A percentile compares a stretch with the other conserved stretches of the same genome.
Evolutionary conservation across 30 jellyfish, hydroid and myxozoan genomes (phyloP).

Genomic region (Mastigias papua): DNA sequence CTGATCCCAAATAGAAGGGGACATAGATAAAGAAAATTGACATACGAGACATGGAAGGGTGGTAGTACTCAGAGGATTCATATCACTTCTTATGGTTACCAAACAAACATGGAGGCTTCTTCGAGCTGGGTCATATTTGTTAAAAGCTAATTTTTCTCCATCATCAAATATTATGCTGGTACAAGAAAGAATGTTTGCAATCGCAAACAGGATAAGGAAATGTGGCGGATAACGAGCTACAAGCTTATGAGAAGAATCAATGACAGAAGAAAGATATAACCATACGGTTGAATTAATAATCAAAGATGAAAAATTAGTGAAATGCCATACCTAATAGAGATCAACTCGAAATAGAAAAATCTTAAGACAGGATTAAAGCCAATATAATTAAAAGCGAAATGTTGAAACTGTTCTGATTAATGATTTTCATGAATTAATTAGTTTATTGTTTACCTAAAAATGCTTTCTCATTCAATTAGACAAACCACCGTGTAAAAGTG

Average conservation of each 20-base stretch:
- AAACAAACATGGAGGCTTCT: background rate
- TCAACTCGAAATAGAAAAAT: slow-evolving; percentile 1
- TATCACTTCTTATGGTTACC: background rate
- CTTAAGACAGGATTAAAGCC: slow-evolving; percentile 17
- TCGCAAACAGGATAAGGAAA: slow-evolving; percentile 46
- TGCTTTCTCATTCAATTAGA: background rate
- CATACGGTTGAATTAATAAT: background rate
- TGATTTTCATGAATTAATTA: background rate
- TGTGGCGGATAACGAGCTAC: slow-evolving; percentile 9
- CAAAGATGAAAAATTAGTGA: slow-evolving; percentile 1
- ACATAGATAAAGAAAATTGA: too few relatives aligned
- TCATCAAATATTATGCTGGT: slow-evolving; percentile 21
- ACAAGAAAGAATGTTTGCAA: slow-evolving; percentile 34
- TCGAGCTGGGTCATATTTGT: slow-evolving; percentile 29
- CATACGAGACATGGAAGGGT: too few relatives aligned
- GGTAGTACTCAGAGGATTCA: too few relatives aligned
- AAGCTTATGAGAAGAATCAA: background rate
- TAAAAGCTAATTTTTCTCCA: slow-evolving; percentile 12
- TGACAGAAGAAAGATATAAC: background rate
- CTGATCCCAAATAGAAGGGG: background rate
- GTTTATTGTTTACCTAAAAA: background rate
- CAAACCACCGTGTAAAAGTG: background rate
- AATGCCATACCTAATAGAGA: slow-evolving; percentile 8
- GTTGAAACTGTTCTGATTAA: background rate
- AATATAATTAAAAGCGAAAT: background rate